phyloP scores from a whole-genome alignment of 2,797 vertebrate species.

The Arremon aurantiirostris region DNA sequence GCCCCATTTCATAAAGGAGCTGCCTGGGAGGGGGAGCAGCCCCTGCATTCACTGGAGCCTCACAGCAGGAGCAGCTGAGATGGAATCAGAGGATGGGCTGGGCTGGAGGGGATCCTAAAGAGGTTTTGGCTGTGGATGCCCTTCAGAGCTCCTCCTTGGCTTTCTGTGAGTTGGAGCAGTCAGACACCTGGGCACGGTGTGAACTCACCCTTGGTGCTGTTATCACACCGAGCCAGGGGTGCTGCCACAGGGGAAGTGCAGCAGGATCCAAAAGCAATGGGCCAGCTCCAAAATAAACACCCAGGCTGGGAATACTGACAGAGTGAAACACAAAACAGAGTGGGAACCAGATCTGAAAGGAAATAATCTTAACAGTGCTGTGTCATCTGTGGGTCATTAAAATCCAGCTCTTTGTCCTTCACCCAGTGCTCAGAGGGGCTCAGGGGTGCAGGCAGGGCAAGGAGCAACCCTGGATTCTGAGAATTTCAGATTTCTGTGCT shows the following conservation, averaged over 20 bases:
- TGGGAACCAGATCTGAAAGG: neutral
- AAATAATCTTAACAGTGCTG: neutral
- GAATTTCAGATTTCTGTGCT: neutral
- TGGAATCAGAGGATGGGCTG: neutral
- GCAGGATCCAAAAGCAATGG: neutral
- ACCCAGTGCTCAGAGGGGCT: fast-evolving
- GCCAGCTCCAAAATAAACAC: neutral
- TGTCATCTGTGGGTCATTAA: neutral
- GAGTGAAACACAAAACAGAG: neutral
- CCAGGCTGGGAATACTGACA: neutral
- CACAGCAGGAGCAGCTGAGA: neutral
- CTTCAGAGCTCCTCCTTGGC: neutral
- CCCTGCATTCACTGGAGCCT: neutral
- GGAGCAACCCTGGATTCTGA: neutral
- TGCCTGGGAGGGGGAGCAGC: neutral
- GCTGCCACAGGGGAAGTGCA: neutral
- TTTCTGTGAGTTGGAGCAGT: neutral
- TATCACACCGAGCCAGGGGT: neutral
- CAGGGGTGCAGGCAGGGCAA: neutral
- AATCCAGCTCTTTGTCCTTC: neutral
- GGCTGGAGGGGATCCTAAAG: neutral
- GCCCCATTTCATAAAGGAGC: neutral
- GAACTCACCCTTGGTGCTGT: neutral
- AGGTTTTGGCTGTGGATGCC: neutral
- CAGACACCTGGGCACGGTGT: neutral